These are phyloP conservation scores for Zoanthus gigantus DNA, from an alignment of 92 coral and sea anemone genomes.

Conservation along the genomic window DNA sequence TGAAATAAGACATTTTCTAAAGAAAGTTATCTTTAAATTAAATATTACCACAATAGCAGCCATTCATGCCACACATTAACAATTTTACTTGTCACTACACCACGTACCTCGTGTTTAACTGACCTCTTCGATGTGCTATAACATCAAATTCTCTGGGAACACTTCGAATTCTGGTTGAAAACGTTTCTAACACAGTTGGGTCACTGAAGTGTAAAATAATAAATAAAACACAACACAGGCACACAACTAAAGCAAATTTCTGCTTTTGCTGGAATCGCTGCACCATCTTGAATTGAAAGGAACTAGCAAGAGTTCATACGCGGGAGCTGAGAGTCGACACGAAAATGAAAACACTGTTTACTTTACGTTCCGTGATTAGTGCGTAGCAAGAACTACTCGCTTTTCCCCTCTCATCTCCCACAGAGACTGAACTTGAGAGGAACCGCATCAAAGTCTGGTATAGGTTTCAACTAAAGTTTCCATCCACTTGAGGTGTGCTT, in stretches of 20 bases:
- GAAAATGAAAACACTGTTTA: neutral
- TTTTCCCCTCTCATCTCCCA: neutral
- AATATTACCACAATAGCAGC: neutral
- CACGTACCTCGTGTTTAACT: constrained; percentile 8
- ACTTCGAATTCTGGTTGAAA: constrained; percentile 9
- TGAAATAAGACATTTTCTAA: neutral
- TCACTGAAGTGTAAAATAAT: constrained; percentile 21
- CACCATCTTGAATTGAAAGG: constrained; percentile 3
- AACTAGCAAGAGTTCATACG: neutral
- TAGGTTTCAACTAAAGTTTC: neutral
- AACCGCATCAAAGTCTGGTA: neutral
- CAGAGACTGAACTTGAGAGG: neutral
- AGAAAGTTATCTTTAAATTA: neutral
- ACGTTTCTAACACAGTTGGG: neutral
- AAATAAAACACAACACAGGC: neutral
- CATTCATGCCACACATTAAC: neutral
- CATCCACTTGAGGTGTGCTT: neutral
- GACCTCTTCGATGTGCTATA: neutral
- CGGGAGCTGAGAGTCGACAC: too few relatives aligned
- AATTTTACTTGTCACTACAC: neutral
- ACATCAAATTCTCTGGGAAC: neutral
- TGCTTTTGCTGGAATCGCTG: constrained; percentile 8
- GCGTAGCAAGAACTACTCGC: neutral
- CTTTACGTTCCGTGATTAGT: neutral
- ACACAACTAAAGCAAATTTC: constrained; percentile 15